Conservation (phyloP, 2,113 vertebrate species). For the Apistogramma diplotaenia region DNA sequence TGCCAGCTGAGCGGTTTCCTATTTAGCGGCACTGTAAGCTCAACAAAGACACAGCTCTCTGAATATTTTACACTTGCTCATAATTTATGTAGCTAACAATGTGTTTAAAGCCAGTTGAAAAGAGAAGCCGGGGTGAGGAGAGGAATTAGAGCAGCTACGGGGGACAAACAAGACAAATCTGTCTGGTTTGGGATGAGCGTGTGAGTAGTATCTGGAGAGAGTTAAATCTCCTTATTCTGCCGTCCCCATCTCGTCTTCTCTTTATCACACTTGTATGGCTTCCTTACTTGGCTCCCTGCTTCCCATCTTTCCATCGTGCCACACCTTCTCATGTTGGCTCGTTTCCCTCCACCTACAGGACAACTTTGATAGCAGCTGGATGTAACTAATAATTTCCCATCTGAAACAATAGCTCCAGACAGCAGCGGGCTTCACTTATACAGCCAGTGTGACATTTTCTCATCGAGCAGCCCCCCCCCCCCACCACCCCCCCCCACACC, state of each 20-base stretch:
- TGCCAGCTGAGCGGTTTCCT: not conserved
- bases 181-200: constrained; percentile 33
- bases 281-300: not conserved
- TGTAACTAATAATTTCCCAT: constrained; percentile 23
- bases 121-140: not conserved
- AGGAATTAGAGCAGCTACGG: constrained; percentile 16
- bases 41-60: not conserved
- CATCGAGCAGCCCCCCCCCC: not conserved
- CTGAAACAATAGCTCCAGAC: constrained; percentile 35
- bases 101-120: not conserved
- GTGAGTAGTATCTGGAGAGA: constrained; percentile 15
- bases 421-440: constrained; percentile 9
- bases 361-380: constrained; percentile 7
- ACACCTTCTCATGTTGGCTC: not conserved
- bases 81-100: not conserved
- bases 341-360: constrained; percentile 11
- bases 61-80: constrained; percentile 14
- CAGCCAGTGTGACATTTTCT: constrained; percentile 50
- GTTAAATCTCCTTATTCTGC: constrained; percentile 34
- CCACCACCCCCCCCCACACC: too few species aligned
- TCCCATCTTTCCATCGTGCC: not conserved
- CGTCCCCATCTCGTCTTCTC: not conserved
- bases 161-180: constrained; percentile 37
- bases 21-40: not conserved
- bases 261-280: not conserved